These are phyloP conservation scores for Melanotaenia boesemani DNA, from an alignment of 2,797 vertebrate species.

Conservation along the genomic window DNA sequence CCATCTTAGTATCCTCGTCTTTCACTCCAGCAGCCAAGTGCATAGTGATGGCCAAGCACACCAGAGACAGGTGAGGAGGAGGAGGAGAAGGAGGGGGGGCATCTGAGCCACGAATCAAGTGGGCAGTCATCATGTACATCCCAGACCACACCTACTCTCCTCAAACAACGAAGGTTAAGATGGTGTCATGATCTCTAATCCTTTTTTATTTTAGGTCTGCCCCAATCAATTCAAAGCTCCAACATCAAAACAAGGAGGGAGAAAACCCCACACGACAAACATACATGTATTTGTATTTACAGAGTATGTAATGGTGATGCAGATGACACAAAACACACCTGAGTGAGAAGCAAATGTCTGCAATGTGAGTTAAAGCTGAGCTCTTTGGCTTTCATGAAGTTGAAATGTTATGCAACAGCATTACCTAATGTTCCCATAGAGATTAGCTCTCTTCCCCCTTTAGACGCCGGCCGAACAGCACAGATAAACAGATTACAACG, in stretches of 20 bases:
- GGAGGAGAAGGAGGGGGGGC: background rate
- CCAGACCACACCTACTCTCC: slow-evolving; percentile 36
- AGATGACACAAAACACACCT: background rate
- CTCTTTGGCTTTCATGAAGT: slow-evolving; percentile 36
- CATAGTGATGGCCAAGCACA: background rate
- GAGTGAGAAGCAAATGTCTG: background rate
- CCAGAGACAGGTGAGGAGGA: slow-evolving; percentile 6
- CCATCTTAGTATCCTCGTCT: background rate
- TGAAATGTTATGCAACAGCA: slow-evolving; percentile 74
- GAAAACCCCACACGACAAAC: background rate
- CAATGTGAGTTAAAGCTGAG: slow-evolving; percentile 25
- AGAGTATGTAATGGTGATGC: background rate
- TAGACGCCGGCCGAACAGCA: slow-evolving; percentile 43
- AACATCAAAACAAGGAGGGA: background rate
- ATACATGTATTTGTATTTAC: background rate
- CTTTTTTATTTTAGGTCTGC: slow-evolving; percentile 53
- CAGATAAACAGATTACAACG: slow-evolving; percentile 74
- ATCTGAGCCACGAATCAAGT: background rate
- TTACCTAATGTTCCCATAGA: slow-evolving; percentile 73
- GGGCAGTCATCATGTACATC: background rate
- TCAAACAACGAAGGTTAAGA: slow-evolving; percentile 44
- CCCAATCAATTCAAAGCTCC: slow-evolving; percentile 47
- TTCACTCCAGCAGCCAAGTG: background rate
- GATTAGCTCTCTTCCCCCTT: slow-evolving; percentile 68
- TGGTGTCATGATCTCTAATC: slow-evolving; percentile 77